phyloP scores from a whole-genome alignment of 2,113 vertebrate genomes.

The Zapornia atra region DNA sequence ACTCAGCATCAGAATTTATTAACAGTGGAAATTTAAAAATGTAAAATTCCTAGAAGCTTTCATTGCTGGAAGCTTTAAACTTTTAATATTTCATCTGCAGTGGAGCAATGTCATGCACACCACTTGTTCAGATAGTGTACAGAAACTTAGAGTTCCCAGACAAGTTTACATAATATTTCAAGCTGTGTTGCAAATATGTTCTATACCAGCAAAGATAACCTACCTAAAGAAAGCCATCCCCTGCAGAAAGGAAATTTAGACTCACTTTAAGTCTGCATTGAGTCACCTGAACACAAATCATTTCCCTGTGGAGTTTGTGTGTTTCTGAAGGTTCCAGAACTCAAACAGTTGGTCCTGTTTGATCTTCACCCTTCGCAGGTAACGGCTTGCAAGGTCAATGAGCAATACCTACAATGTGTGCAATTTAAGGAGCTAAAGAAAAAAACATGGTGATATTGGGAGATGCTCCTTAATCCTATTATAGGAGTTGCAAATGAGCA shows the following conservation, averaged over 20 bases:
- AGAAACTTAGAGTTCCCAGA: background rate
- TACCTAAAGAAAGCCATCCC: background rate
- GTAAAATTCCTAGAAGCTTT: background rate
- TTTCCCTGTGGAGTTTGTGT: background rate
- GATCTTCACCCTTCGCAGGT: background rate
- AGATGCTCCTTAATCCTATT: background rate
- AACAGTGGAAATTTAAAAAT: background rate
- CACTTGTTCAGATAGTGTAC: background rate
- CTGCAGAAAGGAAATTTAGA: background rate
- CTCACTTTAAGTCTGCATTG: background rate
- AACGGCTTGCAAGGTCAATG: background rate
- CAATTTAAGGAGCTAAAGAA: background rate
- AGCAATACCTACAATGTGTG: background rate
- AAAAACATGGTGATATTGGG: background rate
- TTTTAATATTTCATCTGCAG: background rate
- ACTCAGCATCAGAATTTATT: background rate
- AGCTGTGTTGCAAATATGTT: background rate
- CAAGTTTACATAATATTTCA: background rate
- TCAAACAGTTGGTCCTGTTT: background rate
- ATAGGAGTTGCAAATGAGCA: background rate
- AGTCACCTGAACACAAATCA: background rate
- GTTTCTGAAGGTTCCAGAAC: background rate
- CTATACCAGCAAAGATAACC: background rate
- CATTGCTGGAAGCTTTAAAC: background rate
- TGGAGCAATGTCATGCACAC: background rate